Evolutionary conservation across 2,797 vertebrate species (phyloP).

Genomic region (Enteromius anoplus): DNA sequence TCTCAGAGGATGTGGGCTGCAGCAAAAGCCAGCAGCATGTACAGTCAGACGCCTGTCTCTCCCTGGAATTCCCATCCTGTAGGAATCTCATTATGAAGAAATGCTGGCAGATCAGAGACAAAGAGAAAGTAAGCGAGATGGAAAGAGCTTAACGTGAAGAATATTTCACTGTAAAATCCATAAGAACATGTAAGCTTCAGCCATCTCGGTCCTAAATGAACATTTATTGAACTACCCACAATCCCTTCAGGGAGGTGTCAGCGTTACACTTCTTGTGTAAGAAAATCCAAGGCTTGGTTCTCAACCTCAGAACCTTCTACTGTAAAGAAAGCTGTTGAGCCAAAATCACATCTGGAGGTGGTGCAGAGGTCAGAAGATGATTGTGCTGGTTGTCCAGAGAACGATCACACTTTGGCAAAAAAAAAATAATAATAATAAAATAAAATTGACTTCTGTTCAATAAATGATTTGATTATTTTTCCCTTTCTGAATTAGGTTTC

Average conservation of each 20-base stretch:
- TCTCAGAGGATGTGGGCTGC: slow-evolving; percentile 72
- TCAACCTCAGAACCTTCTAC: slow-evolving; percentile 3
- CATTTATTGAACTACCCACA: slow-evolving; percentile 51
- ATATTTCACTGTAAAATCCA: slow-evolving; percentile 35
- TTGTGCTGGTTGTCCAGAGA: background rate
- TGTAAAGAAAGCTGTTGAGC: background rate
- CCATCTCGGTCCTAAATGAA: slow-evolving; percentile 53
- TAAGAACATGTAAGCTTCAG: slow-evolving; percentile 41
- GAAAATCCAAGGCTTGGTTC: slow-evolving; percentile 25
- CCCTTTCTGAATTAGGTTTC: background rate
- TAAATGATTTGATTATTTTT: background rate
- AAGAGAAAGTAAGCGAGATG: slow-evolving; percentile 33
- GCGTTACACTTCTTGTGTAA: background rate
- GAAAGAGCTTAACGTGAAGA: slow-evolving; percentile 27
- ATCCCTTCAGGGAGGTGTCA: slow-evolving; percentile 42
- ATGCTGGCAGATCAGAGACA: slow-evolving; percentile 44
- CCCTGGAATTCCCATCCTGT: slow-evolving; percentile 58
- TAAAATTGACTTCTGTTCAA: background rate
- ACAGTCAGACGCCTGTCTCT: slow-evolving; percentile 55
- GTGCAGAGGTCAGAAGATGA: background rate
- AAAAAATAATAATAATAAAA: background rate
- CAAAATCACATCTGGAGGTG: slow-evolving; percentile 11
- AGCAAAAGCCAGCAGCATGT: slow-evolving; percentile 56
- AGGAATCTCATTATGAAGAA: slow-evolving; percentile 64
- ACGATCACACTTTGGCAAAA: background rate